These are phyloP conservation scores for Salmo trutta DNA, from an alignment of 2,797 vertebrate species.

Conservation along the genomic window DNA sequence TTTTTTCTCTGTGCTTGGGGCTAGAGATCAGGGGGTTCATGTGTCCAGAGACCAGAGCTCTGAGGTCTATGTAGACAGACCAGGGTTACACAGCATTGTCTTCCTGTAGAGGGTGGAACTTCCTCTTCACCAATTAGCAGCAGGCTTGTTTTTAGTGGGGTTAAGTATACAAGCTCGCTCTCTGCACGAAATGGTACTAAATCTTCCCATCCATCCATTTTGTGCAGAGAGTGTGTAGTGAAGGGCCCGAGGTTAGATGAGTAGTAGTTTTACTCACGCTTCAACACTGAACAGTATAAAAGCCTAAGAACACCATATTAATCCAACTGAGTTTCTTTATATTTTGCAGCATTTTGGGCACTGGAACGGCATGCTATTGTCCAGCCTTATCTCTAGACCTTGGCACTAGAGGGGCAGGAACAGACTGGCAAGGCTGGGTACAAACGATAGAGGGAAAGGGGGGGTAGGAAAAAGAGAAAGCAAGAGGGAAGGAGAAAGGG, in stretches of 20 bases:
- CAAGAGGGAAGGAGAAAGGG: not conserved
- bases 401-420: not conserved
- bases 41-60: not conserved
- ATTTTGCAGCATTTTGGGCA: not conserved
- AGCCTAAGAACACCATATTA: too few species aligned
- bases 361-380: not conserved
- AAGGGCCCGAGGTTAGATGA: not conserved
- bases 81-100: slow-evolving; percentile 45
- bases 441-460: not conserved
- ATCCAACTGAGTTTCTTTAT: too few species aligned
- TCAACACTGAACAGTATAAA: not conserved
- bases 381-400: not conserved
- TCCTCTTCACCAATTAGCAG: slow-evolving; percentile 43
- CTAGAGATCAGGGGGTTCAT: slow-evolving; percentile 1
- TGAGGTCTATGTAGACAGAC: slow-evolving; percentile 12
- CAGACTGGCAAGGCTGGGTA: not conserved
- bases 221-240: not conserved
- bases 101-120: slow-evolving; percentile 57
- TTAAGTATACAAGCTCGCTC: slow-evolving; percentile 35
- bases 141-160: slow-evolving; percentile 35
- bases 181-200: not conserved
- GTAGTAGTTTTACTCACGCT: not conserved
- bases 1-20: slow-evolving; percentile 1
- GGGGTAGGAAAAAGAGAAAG: not conserved
- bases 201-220: not conserved